Base-by-base conservation (phyloP, 2,888 invertebrate species). In the Campopleginae sp. region DNA sequence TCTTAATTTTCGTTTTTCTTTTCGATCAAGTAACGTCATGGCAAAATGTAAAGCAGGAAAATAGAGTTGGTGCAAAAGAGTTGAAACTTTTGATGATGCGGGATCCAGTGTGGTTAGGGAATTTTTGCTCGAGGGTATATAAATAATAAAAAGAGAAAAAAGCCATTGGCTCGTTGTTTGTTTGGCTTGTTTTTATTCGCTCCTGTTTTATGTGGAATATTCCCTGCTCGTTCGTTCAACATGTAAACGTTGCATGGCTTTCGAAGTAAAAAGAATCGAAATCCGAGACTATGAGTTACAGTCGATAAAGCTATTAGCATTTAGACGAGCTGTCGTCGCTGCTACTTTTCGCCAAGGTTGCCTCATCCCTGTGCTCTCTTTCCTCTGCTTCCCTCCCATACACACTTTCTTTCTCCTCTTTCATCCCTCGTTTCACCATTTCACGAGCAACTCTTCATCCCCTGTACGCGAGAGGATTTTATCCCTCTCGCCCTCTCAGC, bases 291-390 rank as follows among this genome's bases (percentile, higher is more conserved):
- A 91, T 90, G 91, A 91, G 89, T 91, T 91, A 88, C 91, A 93
- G 91, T 92, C 93, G 92, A 93, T 93, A 92, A 93, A 92, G 92
- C 92, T 92, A 93, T 93, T 93, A 93, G 93, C 93, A 93, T 93
- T 93, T 93, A 93, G 93, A 93, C 93, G 93, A 93, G 93, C 93
- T 93, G 93, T 93, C 93, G 93, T 88, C 88, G 88, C 86, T 71
- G 84, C 79, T 88, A 86, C 84, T 70, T 82, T 76, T 78, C 82
- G 65, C 79, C 79, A 77, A 63, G 72, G 75, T 78, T 72, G 63
- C 80, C 48, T 78, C n/a, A n/a, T 79, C 80, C 70, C 71, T 51
- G 80, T 63, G 82, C 80, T 81, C 75, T 81, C 65, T 68, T 85
- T 74, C 74, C 77, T 51, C 68, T 66, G 42, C 68, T 78, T 76